phyloP scores from a whole-genome alignment of 2,113 vertebrate species.

The Microtus oregoni region DNA sequence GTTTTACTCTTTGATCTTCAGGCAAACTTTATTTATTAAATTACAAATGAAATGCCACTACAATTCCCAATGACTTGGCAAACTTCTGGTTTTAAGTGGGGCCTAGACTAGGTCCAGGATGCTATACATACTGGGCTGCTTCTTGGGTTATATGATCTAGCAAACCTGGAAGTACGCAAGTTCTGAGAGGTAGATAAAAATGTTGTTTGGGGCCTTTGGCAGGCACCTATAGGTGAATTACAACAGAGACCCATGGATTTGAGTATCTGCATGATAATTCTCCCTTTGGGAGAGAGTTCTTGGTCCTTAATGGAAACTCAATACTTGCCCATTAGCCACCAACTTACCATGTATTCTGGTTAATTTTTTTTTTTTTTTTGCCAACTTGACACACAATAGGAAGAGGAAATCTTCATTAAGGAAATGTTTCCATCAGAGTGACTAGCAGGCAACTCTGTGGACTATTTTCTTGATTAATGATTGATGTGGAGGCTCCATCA shows the following conservation, averaged over 20 bases:
- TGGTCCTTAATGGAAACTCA: too few species aligned
- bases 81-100: neutral
- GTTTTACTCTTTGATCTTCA: too few species aligned
- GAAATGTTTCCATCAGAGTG: neutral
- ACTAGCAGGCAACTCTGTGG: neutral
- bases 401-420: neutral
- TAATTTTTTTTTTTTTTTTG: neutral
- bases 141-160: neutral
- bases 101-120: neutral
- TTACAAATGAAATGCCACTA: too few species aligned
- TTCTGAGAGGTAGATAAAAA: neutral
- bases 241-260: neutral
- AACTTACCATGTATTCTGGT: neutral
- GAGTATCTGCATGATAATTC: neutral
- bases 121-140: too few species aligned
- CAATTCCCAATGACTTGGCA: neutral
- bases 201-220: neutral
- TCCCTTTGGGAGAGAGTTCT: neutral
- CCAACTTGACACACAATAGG: neutral
- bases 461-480: neutral
- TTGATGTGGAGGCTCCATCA: too few species aligned
- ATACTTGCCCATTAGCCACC: too few species aligned
- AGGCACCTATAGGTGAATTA: neutral
- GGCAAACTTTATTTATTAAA: too few species aligned
- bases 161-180: neutral